Conservation (phyloP, 1,140 invertebrate genomes). For the Drosophila yakuba region DNA sequence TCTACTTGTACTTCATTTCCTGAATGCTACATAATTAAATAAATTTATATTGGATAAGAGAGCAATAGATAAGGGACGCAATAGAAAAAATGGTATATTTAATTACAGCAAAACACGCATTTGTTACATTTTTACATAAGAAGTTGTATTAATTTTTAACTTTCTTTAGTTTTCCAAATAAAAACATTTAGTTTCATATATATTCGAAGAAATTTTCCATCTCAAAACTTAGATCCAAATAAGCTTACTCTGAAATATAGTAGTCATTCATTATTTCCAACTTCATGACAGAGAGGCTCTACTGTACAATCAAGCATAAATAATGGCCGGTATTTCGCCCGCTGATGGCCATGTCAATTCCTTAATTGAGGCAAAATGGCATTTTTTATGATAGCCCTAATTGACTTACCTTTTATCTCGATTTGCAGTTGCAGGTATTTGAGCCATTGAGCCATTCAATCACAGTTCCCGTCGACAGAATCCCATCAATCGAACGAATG, state of each 20-base stretch:
- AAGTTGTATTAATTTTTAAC: no score
- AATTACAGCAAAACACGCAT: no score
- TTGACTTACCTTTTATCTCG: conserved; percentile 36
- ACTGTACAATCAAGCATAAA: conserved; percentile 34
- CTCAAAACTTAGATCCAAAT: no score
- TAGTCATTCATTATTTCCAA: not conserved
- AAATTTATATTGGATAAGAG: no score
- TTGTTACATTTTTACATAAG: no score
- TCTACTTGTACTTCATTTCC: not conserved
- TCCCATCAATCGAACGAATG: conserved; percentile 26
- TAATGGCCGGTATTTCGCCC: conserved; percentile 14
- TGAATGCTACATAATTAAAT: not conserved
- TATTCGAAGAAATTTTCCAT: no score
- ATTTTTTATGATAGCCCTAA: conserved; percentile 35
- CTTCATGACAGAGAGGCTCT: conserved; percentile 1
- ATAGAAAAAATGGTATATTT: no score
- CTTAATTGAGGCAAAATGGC: conserved; percentile 34
- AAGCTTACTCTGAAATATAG: no score
- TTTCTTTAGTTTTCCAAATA: no score
- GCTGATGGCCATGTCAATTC: conserved; percentile 20
- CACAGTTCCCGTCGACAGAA: conserved; percentile 11
- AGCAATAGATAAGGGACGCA: no score
- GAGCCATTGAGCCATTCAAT: conserved; percentile 22
- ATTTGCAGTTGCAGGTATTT: conserved; percentile 17
- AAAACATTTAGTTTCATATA: no score